Conservation (phyloP, 2,888 invertebrate species). For the Calameuta idolon region DNA sequence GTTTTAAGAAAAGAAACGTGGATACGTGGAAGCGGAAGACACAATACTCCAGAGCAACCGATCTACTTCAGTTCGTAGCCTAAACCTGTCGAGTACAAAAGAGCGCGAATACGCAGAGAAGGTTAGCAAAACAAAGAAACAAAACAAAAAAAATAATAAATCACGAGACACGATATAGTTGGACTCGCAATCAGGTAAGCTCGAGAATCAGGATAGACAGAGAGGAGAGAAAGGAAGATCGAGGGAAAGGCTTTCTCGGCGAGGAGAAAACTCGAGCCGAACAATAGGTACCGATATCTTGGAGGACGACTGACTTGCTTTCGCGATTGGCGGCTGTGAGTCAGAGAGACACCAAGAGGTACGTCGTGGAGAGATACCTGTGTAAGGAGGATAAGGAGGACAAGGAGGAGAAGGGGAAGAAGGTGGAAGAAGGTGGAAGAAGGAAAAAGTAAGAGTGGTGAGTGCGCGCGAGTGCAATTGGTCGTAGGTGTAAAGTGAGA, state of each 20-base stretch:
- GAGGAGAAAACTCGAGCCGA: conserved; percentile 1
- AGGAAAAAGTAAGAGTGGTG: background rate
- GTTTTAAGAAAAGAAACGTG: conserved; percentile 3
- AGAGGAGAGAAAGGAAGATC: conserved; percentile 6
- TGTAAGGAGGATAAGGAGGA: background rate
- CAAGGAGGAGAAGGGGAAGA: background rate
- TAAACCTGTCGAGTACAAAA: conserved; percentile 67
- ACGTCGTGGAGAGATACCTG: background rate
- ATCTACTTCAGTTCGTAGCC: conserved; percentile 67
- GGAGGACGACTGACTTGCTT: background rate
- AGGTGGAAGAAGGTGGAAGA: background rate
- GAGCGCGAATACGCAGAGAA: conserved; percentile 25
- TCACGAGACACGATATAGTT: conserved; percentile 22
- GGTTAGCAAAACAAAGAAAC: conserved; percentile 30
- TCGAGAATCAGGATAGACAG: conserved; percentile 12
- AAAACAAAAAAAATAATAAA: conserved; percentile 32
- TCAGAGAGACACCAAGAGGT: background rate
- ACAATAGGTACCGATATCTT: background rate
- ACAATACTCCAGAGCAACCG: conserved; percentile 50
- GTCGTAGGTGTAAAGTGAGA: background rate
- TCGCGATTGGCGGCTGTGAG: background rate
- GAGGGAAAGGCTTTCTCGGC: background rate
- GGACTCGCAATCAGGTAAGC: conserved; percentile 14
- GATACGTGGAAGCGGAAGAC: background rate
- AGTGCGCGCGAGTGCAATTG: conserved; percentile 5